Conservation (phyloP, 1,140 invertebrate genomes). For the Drosophila littoralis region DNA sequence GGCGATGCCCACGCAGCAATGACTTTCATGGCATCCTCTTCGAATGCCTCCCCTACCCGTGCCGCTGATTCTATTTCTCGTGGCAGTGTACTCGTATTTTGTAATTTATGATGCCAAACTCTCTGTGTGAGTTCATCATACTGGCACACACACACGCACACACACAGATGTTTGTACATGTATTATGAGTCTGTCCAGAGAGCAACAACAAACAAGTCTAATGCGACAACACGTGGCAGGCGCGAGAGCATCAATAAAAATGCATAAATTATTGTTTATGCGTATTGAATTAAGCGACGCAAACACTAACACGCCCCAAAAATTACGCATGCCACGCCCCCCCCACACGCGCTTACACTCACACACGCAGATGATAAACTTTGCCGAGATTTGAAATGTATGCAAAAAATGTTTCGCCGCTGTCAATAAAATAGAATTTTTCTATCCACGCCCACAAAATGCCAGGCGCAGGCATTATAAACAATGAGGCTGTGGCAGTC, state of each 20-base stretch:
- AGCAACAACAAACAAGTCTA: not conserved
- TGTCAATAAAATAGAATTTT: conserved; percentile 58
- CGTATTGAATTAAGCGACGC: conserved; percentile 57
- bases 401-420: conserved; percentile 45
- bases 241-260: conserved; percentile 51
- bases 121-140: conserved; percentile 30
- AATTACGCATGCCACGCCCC: conserved; percentile 24
- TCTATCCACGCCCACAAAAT: conserved; percentile 51
- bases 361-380: not conserved
- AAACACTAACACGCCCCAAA: conserved; percentile 13
- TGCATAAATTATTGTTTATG: conserved; percentile 60
- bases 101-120: conserved; percentile 42
- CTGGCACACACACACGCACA: not conserved
- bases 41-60: not conserved
- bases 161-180: not conserved
- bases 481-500: conserved; percentile 24
- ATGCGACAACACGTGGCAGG: conserved; percentile 29
- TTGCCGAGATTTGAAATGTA: conserved; percentile 44
- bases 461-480: conserved; percentile 15
- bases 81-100: conserved; percentile 27
- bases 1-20: conserved; percentile 12
- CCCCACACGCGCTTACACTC: not conserved
- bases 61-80: not conserved
- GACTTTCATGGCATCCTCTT: not conserved
- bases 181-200: not conserved